phyloP scores from a whole-genome alignment of 35 echinoderm and acorn worm genomes.

The Holothuria glaberrima region DNA sequence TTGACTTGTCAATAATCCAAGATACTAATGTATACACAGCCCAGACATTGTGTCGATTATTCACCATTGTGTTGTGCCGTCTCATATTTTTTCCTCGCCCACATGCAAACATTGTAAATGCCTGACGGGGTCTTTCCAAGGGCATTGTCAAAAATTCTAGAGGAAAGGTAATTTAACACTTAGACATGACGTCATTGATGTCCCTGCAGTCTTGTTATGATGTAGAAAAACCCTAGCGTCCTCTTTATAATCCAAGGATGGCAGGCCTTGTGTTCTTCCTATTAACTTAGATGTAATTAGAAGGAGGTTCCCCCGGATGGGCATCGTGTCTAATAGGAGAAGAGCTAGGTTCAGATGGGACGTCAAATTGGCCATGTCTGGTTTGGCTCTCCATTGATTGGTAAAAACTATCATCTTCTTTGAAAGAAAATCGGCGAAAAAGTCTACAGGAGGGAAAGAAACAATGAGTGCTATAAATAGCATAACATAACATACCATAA shows the following conservation, averaged over 20 bases:
- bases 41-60: no score
- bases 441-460: not conserved
- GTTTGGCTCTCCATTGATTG: not conserved
- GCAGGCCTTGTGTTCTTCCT: not conserved
- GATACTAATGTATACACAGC: no score
- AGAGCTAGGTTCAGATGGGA: not conserved
- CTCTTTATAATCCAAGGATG: not conserved
- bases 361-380: not conserved
- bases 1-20: no score
- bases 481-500: no score
- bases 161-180: no score
- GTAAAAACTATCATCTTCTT: not conserved
- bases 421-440: not conserved
- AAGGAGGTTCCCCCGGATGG: not conserved
- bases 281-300: conserved; percentile 15
- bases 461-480: no score
- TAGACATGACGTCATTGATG: not conserved
- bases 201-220: conserved; percentile 51
- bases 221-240: not conserved
- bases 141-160: no score
- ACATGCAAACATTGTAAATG: no score
- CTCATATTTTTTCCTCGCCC: no score
- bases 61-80: no score
- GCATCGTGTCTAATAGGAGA: not conserved
- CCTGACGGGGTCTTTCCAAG: no score